Evolutionary conservation across 2,797 vertebrate genomes (phyloP).

Genomic region (Numenius phaeopus): DNA sequence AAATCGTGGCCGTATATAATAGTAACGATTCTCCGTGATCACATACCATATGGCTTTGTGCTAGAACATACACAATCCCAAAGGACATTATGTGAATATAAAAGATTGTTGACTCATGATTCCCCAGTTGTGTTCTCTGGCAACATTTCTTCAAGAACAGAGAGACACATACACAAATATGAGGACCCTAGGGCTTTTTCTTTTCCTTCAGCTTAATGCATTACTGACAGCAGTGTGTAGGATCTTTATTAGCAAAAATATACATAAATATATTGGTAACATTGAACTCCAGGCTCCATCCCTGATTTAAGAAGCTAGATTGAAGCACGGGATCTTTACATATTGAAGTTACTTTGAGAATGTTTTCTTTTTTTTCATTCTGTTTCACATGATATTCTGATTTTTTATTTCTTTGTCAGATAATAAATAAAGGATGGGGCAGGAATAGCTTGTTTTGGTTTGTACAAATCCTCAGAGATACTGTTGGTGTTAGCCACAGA

Average conservation of each 20-base stretch:
- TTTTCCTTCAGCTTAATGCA: neutral
- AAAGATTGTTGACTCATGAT: slow-evolving; percentile 1
- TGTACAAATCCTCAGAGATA: neutral
- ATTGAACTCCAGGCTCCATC: neutral
- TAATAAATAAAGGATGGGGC: neutral
- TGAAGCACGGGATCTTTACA: neutral
- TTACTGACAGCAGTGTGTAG: neutral
- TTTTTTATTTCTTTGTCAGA: neutral
- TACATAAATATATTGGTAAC: neutral
- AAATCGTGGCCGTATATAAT: neutral
- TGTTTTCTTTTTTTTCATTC: neutral
- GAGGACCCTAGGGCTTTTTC: neutral
- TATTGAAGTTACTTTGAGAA: neutral
- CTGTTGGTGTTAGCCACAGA: neutral
- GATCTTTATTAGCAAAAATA: neutral
- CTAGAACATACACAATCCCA: neutral
- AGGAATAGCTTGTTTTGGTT: neutral
- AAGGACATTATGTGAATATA: slow-evolving; percentile 8
- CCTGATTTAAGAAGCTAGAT: neutral
- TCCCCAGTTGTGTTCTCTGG: neutral
- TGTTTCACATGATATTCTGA: neutral
- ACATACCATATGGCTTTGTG: slow-evolving; percentile 11
- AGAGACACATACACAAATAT: neutral
- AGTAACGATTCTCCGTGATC: neutral
- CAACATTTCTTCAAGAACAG: neutral